A percentile compares a stretch with the other conserved stretches of the same genome.
These are phyloP conservation scores for Scarus forsteni DNA, from an alignment of 2,797 vertebrate species.

Conservation along the genomic window DNA sequence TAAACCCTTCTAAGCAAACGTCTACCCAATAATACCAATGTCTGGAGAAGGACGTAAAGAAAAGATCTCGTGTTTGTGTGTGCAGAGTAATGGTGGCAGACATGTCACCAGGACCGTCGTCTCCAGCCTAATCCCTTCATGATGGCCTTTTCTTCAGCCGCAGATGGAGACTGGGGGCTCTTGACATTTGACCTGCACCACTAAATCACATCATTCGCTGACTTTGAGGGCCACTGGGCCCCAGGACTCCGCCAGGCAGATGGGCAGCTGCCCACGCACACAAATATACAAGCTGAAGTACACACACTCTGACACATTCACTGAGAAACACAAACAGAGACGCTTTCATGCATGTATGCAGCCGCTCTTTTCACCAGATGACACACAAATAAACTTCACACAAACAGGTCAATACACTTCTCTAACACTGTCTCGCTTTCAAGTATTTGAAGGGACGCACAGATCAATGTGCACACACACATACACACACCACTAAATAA, in stretches of 20 bases:
- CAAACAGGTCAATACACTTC: slow-evolving; percentile 11
- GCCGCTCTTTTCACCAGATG: slow-evolving; percentile 20
- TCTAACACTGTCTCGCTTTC: slow-evolving; percentile 21
- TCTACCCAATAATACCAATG: background rate
- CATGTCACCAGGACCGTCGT: slow-evolving; percentile 73
- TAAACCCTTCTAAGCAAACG: too few relatives aligned
- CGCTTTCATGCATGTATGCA: slow-evolving; percentile 5
- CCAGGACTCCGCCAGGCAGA: slow-evolving; percentile 63
- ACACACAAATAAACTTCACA: slow-evolving; percentile 10
- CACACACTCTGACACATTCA: slow-evolving; percentile 8
- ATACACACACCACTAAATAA: slow-evolving; percentile 49
- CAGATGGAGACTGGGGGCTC: slow-evolving; percentile 81
- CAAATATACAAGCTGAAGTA: slow-evolving; percentile 14
- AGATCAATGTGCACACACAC: slow-evolving; percentile 29
- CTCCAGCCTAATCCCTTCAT: slow-evolving; percentile 77
- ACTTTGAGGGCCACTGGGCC: slow-evolving; percentile 53
- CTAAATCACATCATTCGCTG: slow-evolving; percentile 78
- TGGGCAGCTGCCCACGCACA: slow-evolving; percentile 56
- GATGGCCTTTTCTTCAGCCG: slow-evolving; percentile 76
- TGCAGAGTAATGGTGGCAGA: slow-evolving; percentile 41
- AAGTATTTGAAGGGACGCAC: slow-evolving; percentile 13
- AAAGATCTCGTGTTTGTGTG: slow-evolving; percentile 26
- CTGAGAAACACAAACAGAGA: background rate
- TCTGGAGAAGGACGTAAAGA: background rate
- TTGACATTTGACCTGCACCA: slow-evolving; percentile 77